These are phyloP conservation scores for Suncus etruscus DNA, from an alignment of 2,113 vertebrate genomes.

Conservation along the genomic window DNA sequence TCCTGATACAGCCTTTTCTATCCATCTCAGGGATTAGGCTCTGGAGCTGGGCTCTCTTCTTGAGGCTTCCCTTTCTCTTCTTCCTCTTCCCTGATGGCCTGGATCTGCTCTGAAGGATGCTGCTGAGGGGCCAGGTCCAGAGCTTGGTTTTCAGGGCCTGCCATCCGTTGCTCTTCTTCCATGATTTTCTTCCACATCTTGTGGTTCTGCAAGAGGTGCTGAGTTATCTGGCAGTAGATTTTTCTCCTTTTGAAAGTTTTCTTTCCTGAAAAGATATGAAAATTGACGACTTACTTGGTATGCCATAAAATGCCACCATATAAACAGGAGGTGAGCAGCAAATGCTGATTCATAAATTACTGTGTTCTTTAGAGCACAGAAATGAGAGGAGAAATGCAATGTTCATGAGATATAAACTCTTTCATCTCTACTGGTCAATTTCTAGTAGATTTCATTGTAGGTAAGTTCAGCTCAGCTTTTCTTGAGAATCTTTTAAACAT, in stretches of 20 bases:
- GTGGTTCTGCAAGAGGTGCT: conserved; percentile 97
- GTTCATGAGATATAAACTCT: background rate
- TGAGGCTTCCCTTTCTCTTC: conserved; percentile 90
- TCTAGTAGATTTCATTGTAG: background rate
- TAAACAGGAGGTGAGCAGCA: background rate
- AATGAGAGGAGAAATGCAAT: background rate
- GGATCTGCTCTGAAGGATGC: conserved; percentile 92
- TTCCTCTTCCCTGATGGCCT: conserved; percentile 96
- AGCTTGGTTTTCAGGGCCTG: conserved; percentile 82
- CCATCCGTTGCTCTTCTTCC: conserved; percentile 89
- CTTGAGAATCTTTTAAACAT: background rate
- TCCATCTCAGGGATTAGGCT: conserved; percentile 85
- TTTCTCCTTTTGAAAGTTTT: conserved; percentile 92
- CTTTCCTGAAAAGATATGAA: conserved; percentile 89
- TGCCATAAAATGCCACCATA: background rate
- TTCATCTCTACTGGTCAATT: background rate
- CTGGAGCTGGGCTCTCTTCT: conserved; percentile 81
- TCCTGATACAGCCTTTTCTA: conserved; percentile 84
- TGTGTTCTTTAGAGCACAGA: background rate
- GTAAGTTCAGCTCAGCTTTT: background rate
- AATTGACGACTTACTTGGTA: conserved; percentile 32
- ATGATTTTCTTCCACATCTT: conserved; percentile 99
- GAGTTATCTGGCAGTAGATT: conserved; percentile 96
- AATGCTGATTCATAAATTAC: background rate
- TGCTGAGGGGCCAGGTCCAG: conserved; percentile 85